phyloP scores from a whole-genome alignment of 2,888 invertebrate genomes.

The Antheraea assamensis region DNA sequence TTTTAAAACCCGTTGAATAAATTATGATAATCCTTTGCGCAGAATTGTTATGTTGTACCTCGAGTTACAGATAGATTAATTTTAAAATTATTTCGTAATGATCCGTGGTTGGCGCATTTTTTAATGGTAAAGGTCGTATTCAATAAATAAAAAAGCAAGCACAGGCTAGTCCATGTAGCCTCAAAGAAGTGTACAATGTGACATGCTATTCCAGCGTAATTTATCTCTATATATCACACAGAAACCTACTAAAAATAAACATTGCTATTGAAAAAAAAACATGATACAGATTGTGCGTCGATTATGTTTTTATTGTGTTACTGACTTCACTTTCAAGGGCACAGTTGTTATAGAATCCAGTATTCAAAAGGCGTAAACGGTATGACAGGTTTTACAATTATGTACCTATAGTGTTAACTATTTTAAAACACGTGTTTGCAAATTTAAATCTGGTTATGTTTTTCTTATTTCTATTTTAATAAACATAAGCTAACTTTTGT shows the following conservation, averaged over 20 bases:
- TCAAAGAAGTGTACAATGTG: background rate
- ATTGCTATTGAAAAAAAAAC: background rate
- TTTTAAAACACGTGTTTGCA: background rate
- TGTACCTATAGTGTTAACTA: background rate
- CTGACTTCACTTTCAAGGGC: background rate
- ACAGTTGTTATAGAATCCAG: background rate
- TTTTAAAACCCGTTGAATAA: background rate
- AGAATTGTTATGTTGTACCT: background rate
- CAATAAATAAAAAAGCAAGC: background rate
- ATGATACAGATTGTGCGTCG: conserved; percentile 4
- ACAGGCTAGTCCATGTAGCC: background rate
- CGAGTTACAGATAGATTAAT: background rate
- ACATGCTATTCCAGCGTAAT: background rate
- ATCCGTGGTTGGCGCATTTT: background rate
- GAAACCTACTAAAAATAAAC: background rate
- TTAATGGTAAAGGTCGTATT: background rate
- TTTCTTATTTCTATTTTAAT: background rate
- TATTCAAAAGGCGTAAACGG: background rate
- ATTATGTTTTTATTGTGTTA: background rate
- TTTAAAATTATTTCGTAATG: background rate
- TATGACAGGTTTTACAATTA: background rate
- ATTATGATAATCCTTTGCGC: background rate
- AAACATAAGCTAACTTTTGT: background rate
- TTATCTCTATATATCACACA: background rate
- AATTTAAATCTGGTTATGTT: background rate